Percentiles rank a stretch among this genome's conserved stretches.
Evolutionary conservation across 2,797 vertebrate species (phyloP).

Genomic region (Parotocinclus haroldoi): DNA sequence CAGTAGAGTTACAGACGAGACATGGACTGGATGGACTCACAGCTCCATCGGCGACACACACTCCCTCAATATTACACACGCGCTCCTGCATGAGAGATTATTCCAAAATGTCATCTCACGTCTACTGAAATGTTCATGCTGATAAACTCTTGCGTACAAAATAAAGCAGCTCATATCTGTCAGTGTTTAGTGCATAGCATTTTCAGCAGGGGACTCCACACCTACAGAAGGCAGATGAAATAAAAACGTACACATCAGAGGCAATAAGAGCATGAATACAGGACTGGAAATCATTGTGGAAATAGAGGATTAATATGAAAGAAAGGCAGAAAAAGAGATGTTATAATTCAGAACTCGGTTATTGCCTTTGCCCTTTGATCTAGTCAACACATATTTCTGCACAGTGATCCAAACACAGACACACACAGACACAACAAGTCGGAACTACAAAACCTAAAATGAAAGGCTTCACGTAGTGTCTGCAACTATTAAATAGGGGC

Average conservation of each 20-base stretch:
- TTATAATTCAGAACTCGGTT: too few species aligned
- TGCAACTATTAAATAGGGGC: too few species aligned
- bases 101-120: not conserved
- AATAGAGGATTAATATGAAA: too few species aligned
- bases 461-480: too few species aligned
- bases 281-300: too few species aligned
- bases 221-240: not conserved
- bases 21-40: slow-evolving; percentile 76
- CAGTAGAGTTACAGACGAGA: slow-evolving; percentile 71
- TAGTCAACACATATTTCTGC: too few species aligned
- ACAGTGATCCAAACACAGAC: too few species aligned
- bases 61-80: slow-evolving; percentile 78
- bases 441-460: too few species aligned
- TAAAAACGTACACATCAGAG: not conserved
- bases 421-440: too few species aligned
- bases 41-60: slow-evolving; percentile 76
- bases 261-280: not conserved
- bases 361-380: too few species aligned
- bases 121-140: not conserved
- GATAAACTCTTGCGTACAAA: not conserved
- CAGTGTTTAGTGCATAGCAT: not conserved
- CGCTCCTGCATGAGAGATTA: slow-evolving; percentile 64
- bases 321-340: too few species aligned
- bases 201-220: not conserved
- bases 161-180: not conserved